Conservation (phyloP, 2,888 invertebrate genomes). For the Neocrepidodera transversa region DNA sequence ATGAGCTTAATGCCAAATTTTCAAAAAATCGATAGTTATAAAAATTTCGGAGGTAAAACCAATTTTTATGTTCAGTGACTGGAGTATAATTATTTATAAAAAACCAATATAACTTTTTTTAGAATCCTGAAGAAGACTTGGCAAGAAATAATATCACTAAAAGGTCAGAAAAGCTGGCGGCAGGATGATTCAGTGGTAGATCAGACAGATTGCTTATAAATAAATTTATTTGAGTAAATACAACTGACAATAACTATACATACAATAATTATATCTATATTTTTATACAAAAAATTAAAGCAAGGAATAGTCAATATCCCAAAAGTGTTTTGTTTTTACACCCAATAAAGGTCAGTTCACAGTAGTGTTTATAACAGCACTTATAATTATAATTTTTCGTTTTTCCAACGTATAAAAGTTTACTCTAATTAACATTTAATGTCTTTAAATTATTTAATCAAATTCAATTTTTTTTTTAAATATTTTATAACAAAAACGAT, state of each 20-base stretch:
- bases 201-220: constrained; percentile 50
- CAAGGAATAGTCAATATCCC: constrained; percentile 42
- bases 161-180: constrained; percentile 65
- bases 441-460: too few species aligned
- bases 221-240: constrained; percentile 55
- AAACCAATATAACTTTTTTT: too few species aligned
- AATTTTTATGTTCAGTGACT: too few species aligned
- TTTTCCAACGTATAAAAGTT: not conserved
- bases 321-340: constrained; percentile 27
- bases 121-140: constrained; percentile 66
- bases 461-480: too few species aligned
- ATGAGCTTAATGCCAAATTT: too few species aligned
- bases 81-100: too few species aligned
- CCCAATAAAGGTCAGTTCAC: constrained; percentile 31
- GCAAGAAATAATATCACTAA: constrained; percentile 66
- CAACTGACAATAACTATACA: constrained; percentile 46
- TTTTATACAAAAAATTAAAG: constrained; percentile 45
- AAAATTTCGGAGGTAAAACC: too few species aligned
- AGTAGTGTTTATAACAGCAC: constrained; percentile 25
- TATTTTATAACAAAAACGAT: too few species aligned
- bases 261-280: constrained; percentile 38
- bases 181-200: constrained; percentile 62
- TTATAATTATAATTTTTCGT: constrained; percentile 22
- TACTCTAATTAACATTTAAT: too few species aligned
- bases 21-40: too few species aligned